A percentile compares a stretch with the other conserved stretches of the same genome.
These are phyloP conservation scores for Gambusia yucatana DNA, from an alignment of 2,797 vertebrate genomes.

Conservation along the genomic window DNA sequence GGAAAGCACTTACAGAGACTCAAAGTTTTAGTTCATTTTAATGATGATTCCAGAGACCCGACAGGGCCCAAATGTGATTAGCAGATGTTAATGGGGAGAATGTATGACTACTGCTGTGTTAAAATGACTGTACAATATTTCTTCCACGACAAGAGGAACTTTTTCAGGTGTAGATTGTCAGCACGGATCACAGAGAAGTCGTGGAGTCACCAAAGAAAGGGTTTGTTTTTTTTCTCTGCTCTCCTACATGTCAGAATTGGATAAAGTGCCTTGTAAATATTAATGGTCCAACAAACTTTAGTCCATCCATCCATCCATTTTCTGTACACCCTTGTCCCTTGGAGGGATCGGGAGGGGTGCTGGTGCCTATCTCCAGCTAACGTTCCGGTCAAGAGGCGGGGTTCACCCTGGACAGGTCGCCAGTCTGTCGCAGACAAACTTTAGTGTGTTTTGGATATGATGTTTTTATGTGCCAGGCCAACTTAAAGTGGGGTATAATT, in stretches of 20 bases:
- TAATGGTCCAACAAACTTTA: neutral
- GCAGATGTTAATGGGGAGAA: slow-evolving; percentile 71
- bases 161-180: slow-evolving; percentile 21
- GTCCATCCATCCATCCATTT: no score
- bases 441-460: neutral
- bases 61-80: slow-evolving; percentile 80
- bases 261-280: neutral
- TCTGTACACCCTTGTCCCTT: no score
- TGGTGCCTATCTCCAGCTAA: no score
- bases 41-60: slow-evolving; percentile 83
- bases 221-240: neutral
- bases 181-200: slow-evolving; percentile 8
- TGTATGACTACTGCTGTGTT: slow-evolving; percentile 59
- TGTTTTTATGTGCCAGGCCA: neutral
- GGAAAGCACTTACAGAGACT: slow-evolving; percentile 80
- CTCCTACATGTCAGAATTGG: neutral
- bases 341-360: no score
- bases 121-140: slow-evolving; percentile 44
- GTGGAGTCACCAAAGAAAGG: neutral
- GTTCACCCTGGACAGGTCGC: no score
- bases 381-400: no score
- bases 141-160: slow-evolving; percentile 30
- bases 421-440: no score
- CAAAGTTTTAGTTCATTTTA: slow-evolving; percentile 77
- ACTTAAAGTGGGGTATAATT: neutral